Percentiles rank a stretch among this genome's conserved stretches.
phyloP scores from a whole-genome alignment of 2,113 vertebrate species.

The Hyaena hyaena region DNA sequence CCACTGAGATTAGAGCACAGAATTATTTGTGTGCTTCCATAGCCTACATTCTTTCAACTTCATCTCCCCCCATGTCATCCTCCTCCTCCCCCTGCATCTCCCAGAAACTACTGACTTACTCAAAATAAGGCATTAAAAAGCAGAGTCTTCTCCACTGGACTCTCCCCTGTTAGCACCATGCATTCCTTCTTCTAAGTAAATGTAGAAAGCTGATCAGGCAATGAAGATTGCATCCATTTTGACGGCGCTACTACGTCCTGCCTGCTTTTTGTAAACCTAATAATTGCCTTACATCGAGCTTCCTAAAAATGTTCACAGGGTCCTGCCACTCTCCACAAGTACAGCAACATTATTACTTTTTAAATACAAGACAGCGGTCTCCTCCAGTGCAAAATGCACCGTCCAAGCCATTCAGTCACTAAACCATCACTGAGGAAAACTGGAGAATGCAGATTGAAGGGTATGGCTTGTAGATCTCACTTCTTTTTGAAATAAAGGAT shows the following conservation, averaged over 20 bases:
- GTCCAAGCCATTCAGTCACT: conserved; percentile 69
- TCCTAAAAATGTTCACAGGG: conserved; percentile 83
- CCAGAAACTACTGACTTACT: background rate
- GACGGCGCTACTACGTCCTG: conserved; percentile 34
- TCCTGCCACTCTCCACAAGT: conserved; percentile 77
- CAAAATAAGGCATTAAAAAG: background rate
- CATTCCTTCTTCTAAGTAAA: conserved; percentile 60
- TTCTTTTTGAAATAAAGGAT: conserved; percentile 87
- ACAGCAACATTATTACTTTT: conserved; percentile 81
- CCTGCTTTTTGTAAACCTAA: conserved; percentile 77
- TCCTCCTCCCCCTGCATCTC: background rate
- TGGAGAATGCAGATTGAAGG: conserved; percentile 63
- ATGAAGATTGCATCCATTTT: conserved; percentile 74
- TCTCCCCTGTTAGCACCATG: background rate
- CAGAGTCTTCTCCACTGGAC: conserved; percentile 13
- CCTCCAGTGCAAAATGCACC: conserved; percentile 59
- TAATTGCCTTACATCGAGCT: conserved; percentile 85
- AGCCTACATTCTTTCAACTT: background rate
- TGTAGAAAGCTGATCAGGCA: conserved; percentile 49
- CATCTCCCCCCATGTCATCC: background rate
- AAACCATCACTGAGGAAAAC: conserved; percentile 61
- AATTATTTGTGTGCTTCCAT: background rate
- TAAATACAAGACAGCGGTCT: conserved; percentile 73
- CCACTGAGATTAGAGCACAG: background rate
- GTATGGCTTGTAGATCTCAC: conserved; percentile 84